A percentile compares a stretch with the other conserved stretches of the same genome.
phyloP scores from a whole-genome alignment of 1,140 invertebrate genomes.

The Pogonognathellus flavescens region DNA sequence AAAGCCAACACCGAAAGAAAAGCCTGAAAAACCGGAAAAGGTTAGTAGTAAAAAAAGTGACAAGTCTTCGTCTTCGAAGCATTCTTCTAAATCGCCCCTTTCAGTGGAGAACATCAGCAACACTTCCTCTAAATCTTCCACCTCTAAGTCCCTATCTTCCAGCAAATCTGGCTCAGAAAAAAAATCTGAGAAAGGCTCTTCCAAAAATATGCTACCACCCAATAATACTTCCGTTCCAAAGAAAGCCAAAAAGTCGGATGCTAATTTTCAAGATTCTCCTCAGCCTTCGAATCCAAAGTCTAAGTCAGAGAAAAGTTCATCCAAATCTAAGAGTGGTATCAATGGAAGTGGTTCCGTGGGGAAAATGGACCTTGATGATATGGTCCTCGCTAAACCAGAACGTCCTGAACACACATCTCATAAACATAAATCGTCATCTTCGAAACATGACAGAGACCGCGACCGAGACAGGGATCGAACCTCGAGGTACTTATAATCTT shows the following conservation, averaged over 20 bases:
- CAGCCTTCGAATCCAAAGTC: conserved; percentile 1
- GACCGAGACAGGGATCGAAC: conserved; percentile 5
- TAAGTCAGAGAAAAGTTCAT: conserved; percentile 35
- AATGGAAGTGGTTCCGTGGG: background rate
- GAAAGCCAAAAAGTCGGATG: conserved; percentile 65
- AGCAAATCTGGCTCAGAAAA: conserved; percentile 47
- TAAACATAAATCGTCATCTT: conserved; percentile 45
- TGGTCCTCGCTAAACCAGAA: conserved; percentile 9
- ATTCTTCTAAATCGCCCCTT: conserved; percentile 56
- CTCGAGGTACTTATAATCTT: too few species aligned
- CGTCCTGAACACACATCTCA: conserved; percentile 8
- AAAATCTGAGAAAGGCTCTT: conserved; percentile 55
- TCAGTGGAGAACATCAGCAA: background rate
- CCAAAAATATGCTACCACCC: conserved; percentile 66
- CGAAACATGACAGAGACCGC: conserved; percentile 32
- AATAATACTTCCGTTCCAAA: conserved; percentile 65
- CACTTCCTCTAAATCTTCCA: conserved; percentile 54
- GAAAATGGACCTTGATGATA: conserved; percentile 19
- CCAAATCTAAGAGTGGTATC: conserved; percentile 25
- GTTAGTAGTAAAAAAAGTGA: conserved; percentile 48
- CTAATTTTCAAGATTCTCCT: background rate
- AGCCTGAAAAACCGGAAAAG: conserved; percentile 50
- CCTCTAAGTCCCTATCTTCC: conserved; percentile 46
- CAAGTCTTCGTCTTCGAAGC: conserved; percentile 55
- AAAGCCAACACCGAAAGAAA: conserved; percentile 38